Evolutionary conservation across 2,888 invertebrate genomes (phyloP), one percentile per base, ranked within the genome.

Genomic region (Heteromyza rotundicornis): DNA sequence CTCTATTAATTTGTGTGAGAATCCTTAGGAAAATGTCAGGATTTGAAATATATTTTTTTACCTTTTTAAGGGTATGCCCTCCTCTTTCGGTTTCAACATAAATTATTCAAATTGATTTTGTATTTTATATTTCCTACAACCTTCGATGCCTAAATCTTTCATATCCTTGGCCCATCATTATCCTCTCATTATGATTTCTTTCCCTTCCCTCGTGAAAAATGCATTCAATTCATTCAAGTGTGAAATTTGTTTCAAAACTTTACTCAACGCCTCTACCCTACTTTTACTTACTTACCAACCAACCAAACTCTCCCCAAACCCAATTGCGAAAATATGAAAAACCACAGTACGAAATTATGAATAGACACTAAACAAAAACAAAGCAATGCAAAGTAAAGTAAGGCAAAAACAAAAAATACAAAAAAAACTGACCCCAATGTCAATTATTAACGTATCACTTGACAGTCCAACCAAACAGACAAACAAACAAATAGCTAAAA

Each of bases 391-490:
- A n/a, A n/a, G n/a, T n/a, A n/a, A n/a, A n/a, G n/a, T n/a, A n/a
- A n/a, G n/a, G n/a, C n/a, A n/a, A n/a, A n/a, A n/a, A n/a, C n/a
- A n/a, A n/a, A n/a, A n/a, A n/a, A n/a, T n/a, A n/a, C n/a, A n/a
- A n/a, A n/a, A 60, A 44, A 47, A 66, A 68, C 67, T 79, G 79
- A 79, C 79, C 79, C 77, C 77, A 74, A 73, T 75, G 78, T 77
- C 79, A 79, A 78, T 79, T 80, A 79, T 79, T 80, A 78, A 79
- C 79, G 79, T 80, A 80, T 79, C 80, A 79, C 78, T 79, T 79
- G 79, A 75, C 76, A 74, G 75, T 53, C 59, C n/a, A n/a, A n/a
- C n/a, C 35, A 27, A 35, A 22, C 35, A 50, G 19, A 57, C 23
- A 35, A 35, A 51, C 56, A 56, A 2, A 19, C 53, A 22, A 14